Percentiles rank a stretch among this genome's conserved stretches.
These are phyloP conservation scores for Rhabdomys pumilio DNA, from an alignment of 2,797 vertebrate genomes.

Conservation along the genomic window DNA sequence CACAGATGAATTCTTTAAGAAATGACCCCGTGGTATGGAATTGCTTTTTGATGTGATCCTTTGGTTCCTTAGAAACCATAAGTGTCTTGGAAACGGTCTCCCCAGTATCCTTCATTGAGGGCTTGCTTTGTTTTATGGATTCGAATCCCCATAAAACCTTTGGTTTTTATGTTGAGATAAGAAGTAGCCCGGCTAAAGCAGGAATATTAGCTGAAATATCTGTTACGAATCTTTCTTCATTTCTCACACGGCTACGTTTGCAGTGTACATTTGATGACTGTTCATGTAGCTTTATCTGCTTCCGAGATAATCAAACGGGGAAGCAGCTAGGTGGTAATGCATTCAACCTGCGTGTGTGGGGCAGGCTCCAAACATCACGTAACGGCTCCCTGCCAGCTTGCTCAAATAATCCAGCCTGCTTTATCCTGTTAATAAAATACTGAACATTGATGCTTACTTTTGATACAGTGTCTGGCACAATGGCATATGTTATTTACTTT, in stretches of 20 bases:
- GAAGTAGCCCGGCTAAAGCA: constrained; percentile 41
- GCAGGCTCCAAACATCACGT: constrained; percentile 16
- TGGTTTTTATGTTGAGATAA: constrained; percentile 59
- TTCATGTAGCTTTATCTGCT: constrained; percentile 43
- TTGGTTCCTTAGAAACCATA: constrained; percentile 53
- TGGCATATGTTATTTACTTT: constrained; percentile 57
- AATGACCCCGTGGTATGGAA: constrained; percentile 36
- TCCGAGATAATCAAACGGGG: constrained; percentile 49
- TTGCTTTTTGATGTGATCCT: constrained; percentile 56
- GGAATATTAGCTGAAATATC: constrained; percentile 56
- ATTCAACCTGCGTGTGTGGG: not conserved
- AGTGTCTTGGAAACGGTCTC: constrained; percentile 58
- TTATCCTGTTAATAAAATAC: constrained; percentile 71
- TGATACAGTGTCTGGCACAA: not conserved
- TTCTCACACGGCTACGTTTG: constrained; percentile 59
- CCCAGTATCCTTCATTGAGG: constrained; percentile 46
- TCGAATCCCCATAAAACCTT: constrained; percentile 57
- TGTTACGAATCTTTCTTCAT: constrained; percentile 27
- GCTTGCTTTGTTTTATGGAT: constrained; percentile 53
- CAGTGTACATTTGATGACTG: constrained; percentile 21
- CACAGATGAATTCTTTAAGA: constrained; percentile 55
- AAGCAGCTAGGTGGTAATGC: constrained; percentile 36
- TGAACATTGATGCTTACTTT: constrained; percentile 49
- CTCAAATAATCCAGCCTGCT: constrained; percentile 62
- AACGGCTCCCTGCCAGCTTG: not conserved